Conservation (phyloP, 2,888 invertebrate species). For the Athripsodes cinereus region DNA sequence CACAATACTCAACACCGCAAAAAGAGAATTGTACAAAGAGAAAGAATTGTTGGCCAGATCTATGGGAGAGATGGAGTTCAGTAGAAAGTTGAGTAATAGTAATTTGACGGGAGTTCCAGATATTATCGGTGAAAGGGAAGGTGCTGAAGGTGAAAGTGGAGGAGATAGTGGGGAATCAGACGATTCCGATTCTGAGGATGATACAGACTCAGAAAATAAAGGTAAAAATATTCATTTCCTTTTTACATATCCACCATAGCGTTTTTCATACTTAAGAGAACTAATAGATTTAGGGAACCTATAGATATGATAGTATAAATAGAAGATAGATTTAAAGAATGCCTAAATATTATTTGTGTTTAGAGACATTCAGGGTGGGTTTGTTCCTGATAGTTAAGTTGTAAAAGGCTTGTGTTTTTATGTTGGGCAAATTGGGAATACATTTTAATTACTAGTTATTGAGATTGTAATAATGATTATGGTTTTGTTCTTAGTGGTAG, state of each 20-base stretch:
- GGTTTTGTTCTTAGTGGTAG: constrained; percentile 38
- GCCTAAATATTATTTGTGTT: no score
- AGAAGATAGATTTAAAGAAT: no score
- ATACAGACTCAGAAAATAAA: constrained; percentile 58
- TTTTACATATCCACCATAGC: no score
- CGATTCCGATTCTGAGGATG: constrained; percentile 54
- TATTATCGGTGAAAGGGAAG: constrained; percentile 33
- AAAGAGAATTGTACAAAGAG: constrained; percentile 68
- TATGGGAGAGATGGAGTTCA: constrained; percentile 48
- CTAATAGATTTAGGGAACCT: no score
- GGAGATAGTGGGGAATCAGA: constrained; percentile 53
- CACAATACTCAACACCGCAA: constrained; percentile 65
- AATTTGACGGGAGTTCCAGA: constrained; percentile 29
- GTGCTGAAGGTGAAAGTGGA: constrained; percentile 52
- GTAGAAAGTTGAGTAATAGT: constrained; percentile 39
- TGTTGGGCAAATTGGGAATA: no score
- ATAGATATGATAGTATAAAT: no score
- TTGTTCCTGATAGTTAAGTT: no score
- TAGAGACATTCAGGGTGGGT: no score
- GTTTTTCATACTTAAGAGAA: no score
- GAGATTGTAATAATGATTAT: background rate
- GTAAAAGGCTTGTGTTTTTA: no score
- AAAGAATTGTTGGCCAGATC: constrained; percentile 46
- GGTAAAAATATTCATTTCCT: no score
- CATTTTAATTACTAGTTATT: no score